Base-by-base conservation (phyloP, 2,113 vertebrate genomes). In the Burhinus bistriatus region DNA sequence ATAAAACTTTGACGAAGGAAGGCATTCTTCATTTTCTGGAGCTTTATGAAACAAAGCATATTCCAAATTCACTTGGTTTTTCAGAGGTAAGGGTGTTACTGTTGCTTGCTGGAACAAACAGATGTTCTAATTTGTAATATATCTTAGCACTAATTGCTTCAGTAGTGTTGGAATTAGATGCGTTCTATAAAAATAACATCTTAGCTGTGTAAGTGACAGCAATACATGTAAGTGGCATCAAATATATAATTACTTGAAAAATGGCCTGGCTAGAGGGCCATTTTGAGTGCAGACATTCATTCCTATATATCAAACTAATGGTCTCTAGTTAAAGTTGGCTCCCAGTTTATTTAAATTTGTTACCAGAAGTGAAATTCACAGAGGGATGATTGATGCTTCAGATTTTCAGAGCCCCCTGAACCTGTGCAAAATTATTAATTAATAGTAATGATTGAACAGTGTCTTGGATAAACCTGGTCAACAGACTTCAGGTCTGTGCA, bases 1-100 rank as follows among this genome's bases (percentile, higher is more conserved):
- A 99, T 95, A 99, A 99, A 97, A 98, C 98, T 12, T 44, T 99
- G 77, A 98, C 98, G 87, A 99, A 98, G 93, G 99, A 99, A 96
- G 99, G 99, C 9, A 93, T 99, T 84, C 96, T 95, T 92, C 99
- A 99, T 91, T 98, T 99, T 93, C 95, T 99, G 47, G 98, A 99
- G 85, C 98, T 99, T 65, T 98, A 97, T 91, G 97, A 98, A 85
- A 96, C 98, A n/a, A 98, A 95, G 62, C 54, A 65, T 73, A 97
- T 99, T 34, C 98, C 97, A 9, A 98, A 98, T 93, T 97, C 99
- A 1, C 90, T 93, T 72, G 98, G 95, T 30, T 98, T 99, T 92
- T 99, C 98, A 17, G 98, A 99, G 99, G 99, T 99, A 94, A 96
- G 49, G 13, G 3, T 58, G n/a, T 36, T 73, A 66, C 15, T 66